These are phyloP conservation scores for Folsomia manolachei DNA, from an alignment of 2,888 invertebrate species.

Conservation along the genomic window DNA sequence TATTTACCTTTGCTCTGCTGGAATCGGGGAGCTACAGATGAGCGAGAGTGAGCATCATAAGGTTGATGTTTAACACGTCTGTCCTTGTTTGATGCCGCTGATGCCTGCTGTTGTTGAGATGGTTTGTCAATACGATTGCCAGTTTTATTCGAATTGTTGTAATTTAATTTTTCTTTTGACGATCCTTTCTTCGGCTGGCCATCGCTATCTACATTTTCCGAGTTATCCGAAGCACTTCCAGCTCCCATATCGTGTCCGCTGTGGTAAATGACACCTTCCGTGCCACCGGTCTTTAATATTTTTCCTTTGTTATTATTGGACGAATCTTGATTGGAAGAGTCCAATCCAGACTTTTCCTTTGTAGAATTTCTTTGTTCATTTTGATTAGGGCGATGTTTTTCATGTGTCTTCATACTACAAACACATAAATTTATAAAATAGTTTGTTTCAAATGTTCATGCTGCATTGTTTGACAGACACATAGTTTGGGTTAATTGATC, in stretches of 20 bases:
- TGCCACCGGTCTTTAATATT: constrained; percentile 6
- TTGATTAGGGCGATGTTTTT: constrained; percentile 29
- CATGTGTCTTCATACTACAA: constrained; percentile 11
- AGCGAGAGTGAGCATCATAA: constrained; percentile 44
- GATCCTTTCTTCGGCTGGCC: constrained; percentile 13
- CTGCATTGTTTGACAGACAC: neutral
- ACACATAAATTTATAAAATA: neutral
- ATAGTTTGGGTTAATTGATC: too few relatives aligned
- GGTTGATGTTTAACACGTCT: constrained; percentile 43
- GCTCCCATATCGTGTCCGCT: neutral
- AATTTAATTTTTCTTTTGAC: constrained; percentile 15
- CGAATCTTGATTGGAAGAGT: constrained; percentile 27
- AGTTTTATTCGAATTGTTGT: neutral
- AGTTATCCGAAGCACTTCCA: constrained; percentile 19
- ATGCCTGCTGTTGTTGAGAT: neutral
- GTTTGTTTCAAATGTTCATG: too few relatives aligned
- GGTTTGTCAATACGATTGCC: constrained; percentile 1
- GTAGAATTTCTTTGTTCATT: constrained; percentile 25
- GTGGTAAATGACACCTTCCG: constrained; percentile 16
- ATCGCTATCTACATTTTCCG: constrained; percentile 26
- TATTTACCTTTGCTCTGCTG: constrained; percentile 16
- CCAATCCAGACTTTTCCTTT: neutral
- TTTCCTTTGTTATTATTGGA: constrained; percentile 41
- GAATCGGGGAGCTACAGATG: constrained; percentile 21
- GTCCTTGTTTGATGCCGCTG: constrained; percentile 15